phyloP scores from a whole-genome alignment of 2,888 invertebrate species.

The Habroteleia sp. region DNA sequence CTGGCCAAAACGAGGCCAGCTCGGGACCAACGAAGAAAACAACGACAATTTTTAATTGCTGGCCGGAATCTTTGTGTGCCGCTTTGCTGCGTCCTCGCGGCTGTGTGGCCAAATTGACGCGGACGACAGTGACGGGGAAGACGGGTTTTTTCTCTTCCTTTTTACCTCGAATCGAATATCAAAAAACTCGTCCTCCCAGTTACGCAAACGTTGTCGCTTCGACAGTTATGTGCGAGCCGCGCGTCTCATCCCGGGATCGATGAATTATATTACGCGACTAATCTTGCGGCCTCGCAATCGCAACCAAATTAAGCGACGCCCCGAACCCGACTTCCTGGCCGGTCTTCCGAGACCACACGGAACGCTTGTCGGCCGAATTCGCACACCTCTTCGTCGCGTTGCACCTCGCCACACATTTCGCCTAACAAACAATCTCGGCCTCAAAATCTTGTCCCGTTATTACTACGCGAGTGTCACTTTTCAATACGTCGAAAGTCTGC shows the following conservation, averaged over 20 bases:
- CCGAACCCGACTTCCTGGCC: constrained; percentile 38
- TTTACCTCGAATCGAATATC: constrained; percentile 47
- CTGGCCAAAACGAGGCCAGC: constrained; percentile 11
- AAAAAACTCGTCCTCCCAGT: constrained; percentile 70
- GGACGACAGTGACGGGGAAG: constrained; percentile 54
- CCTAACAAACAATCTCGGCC: constrained; percentile 6
- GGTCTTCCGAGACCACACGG: too few relatives aligned
- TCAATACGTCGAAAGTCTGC: not conserved
- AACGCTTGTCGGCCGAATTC: too few relatives aligned
- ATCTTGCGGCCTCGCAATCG: constrained; percentile 33
- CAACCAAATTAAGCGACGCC: constrained; percentile 31
- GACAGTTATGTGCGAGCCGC: constrained; percentile 48
- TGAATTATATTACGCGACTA: constrained; percentile 43
- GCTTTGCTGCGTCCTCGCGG: constrained; percentile 12
- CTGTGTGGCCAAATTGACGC: constrained; percentile 16
- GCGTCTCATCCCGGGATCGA: constrained; percentile 34
- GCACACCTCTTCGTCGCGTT: too few relatives aligned
- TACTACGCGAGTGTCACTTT: constrained; percentile 22
- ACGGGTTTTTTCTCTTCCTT: constrained; percentile 49
- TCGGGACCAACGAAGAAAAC: constrained; percentile 1
- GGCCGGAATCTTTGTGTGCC: constrained; percentile 1
- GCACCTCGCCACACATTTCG: too few relatives aligned
- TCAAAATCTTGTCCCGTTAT: constrained; percentile 44
- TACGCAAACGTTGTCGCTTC: constrained; percentile 66
- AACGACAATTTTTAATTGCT: constrained; percentile 23